Conservation (phyloP, 2,113 vertebrate species). For the Cricetomys ansorgei region DNA sequence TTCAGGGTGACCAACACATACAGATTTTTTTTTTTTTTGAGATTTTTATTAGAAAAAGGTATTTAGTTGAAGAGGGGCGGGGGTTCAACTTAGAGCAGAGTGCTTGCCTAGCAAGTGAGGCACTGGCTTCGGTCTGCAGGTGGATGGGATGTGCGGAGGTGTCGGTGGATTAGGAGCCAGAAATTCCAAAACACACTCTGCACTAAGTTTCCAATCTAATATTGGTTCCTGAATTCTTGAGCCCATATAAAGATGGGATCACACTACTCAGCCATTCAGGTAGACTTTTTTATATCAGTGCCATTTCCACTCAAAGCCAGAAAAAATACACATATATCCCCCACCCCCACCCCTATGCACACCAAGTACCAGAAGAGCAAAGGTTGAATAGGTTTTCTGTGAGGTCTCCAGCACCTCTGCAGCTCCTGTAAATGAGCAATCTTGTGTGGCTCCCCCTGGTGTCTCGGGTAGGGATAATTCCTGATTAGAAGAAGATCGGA, state of each 20-base stretch:
- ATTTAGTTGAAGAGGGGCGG: background rate
- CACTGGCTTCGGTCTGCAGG: background rate
- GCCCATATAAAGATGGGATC: background rate
- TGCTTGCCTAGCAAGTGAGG: background rate
- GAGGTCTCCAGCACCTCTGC: background rate
- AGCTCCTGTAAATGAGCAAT: background rate
- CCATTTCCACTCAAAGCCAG: background rate
- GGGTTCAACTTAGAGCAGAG: background rate
- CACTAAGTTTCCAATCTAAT: background rate
- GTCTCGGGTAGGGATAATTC: background rate
- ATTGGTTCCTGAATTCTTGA: background rate
- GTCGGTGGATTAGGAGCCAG: background rate
- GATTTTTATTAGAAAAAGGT: background rate
- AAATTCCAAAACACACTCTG: background rate
- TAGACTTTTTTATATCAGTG: background rate
- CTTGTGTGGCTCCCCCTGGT: conserved; percentile 44
- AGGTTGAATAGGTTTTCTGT: background rate
- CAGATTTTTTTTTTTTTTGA: background rate
- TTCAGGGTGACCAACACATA: background rate
- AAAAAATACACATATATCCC: background rate
- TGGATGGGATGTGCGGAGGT: background rate
- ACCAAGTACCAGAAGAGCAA: background rate
- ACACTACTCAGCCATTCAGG: background rate
- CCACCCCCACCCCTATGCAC: accelerated
- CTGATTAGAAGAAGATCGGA: background rate